A percentile compares a stretch with the other conserved stretches of the same genome.
Evolutionary conservation across 2,888 invertebrate species (phyloP).

Genomic region (Chesias legatella): DNA sequence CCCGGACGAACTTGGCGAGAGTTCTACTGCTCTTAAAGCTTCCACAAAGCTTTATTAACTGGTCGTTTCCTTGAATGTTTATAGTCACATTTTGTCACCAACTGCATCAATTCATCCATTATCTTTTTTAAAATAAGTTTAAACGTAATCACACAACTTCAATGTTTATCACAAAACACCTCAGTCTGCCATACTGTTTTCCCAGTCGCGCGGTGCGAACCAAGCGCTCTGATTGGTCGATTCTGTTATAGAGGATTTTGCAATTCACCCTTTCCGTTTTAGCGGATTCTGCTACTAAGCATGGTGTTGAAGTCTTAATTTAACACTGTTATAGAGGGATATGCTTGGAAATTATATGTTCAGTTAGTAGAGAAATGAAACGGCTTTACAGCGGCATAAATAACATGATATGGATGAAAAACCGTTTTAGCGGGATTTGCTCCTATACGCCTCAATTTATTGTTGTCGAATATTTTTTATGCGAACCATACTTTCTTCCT

Average conservation of each 20-base stretch:
- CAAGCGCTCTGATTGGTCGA: slow-evolving; percentile 5
- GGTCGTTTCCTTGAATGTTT: slow-evolving; percentile 1
- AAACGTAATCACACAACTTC: slow-evolving; percentile 4
- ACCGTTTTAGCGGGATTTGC: slow-evolving; percentile 1
- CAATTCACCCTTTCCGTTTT: slow-evolving; percentile 1
- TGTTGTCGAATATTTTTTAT: too few relatives aligned
- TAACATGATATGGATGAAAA: slow-evolving; percentile 1
- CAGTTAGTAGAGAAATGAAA: slow-evolving; percentile 1
- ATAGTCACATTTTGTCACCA: slow-evolving; percentile 1
- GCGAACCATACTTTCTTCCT: too few relatives aligned
- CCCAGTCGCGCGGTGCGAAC: slow-evolving; percentile 5
- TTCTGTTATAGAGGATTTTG: too few relatives aligned
- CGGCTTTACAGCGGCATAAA: slow-evolving; percentile 1
- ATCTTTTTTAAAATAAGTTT: slow-evolving; percentile 2
- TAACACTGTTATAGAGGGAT: background rate
- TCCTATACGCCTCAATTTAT: slow-evolving; percentile 1
- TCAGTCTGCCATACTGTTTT: slow-evolving; percentile 8
- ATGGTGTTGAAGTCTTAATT: background rate
- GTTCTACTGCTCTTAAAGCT: too few relatives aligned
- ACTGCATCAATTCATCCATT: slow-evolving; percentile 1
- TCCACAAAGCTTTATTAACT: slow-evolving; percentile 2
- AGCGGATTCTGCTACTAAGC: slow-evolving; percentile 5
- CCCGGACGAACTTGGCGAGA: too few relatives aligned
- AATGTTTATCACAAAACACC: slow-evolving; percentile 2
- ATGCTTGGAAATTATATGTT: background rate